Evolutionary conservation across 1,140 invertebrate genomes (phyloP), one percentile per base, ranked within the genome.

Genomic region (Calephelis nemesis): DNA sequence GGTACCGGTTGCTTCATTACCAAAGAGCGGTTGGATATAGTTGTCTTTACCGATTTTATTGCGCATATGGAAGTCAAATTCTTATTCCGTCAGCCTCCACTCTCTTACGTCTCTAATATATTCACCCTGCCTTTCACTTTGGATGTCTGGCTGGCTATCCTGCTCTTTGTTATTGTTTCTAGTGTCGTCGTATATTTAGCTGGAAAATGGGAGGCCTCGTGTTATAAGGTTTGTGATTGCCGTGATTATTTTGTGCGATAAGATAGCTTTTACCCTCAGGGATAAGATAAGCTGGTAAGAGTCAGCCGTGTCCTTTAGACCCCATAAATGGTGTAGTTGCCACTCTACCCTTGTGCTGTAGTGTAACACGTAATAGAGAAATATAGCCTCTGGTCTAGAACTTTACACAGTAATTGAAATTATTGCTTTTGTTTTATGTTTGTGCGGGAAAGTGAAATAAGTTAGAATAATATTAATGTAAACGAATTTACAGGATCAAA

Each of bases 71-170:
- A 78, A 48, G 81, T 84, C 7, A 79, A 78, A 11, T 95, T 95
- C 81, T 84, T 95, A 48, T 95, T 95, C 77, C 91, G 94, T 0
- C 92, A 94, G 79, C 94, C 95, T 1, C 93, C 94, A 58, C 80
- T 95, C 5, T 94, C 94, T 0, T 94, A 93, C 63, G 91, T 95
- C 0, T 86, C 87, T 11, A 95, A 95, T 73, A 93, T 95, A 12
- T 95, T 93, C 77, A 87, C 87, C 7, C 74, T 95, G 12, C 94
- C 94, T 0, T 95, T 95, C 74, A 87, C 93, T 15, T 79, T 72
- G 3, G 82, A 84, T 0, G 94, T 95, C 0, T 95, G 95, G 95
- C 64, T 54, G 0, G 72, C 68, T 40, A 47, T 73, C 5, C 49
- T 70, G 10, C 5, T 67, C 9, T 63, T 66, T 15, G 47, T 70